phyloP scores from a whole-genome alignment of 2,113 vertebrate genomes.

The Colius striatus region DNA sequence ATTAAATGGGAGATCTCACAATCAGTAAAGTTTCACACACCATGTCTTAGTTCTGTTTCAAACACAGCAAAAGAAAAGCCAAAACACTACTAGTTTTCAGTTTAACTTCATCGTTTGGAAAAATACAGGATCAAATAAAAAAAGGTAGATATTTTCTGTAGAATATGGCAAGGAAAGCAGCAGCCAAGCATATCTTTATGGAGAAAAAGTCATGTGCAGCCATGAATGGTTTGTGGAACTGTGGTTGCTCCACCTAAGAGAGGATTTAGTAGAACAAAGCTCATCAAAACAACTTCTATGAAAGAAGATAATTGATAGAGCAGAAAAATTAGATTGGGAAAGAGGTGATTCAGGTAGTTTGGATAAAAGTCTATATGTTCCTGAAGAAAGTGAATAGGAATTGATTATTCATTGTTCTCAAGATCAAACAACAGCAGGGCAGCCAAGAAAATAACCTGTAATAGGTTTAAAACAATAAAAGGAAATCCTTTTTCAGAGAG shows the following conservation, averaged over 20 bases:
- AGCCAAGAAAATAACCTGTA: conserved; percentile 23
- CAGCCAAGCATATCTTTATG: neutral
- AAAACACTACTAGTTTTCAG: neutral
- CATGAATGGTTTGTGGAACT: neutral
- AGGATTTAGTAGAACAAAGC: neutral
- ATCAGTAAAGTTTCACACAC: neutral
- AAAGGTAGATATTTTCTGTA: neutral
- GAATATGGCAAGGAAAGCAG: neutral
- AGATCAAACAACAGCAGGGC: neutral
- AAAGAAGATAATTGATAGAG: neutral
- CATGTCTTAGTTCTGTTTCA: neutral
- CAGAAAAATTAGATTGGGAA: conserved; percentile 24
- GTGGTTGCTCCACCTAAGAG: neutral
- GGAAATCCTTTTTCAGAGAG: neutral
- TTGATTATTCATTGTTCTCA: conserved; percentile 51
- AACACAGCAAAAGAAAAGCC: neutral
- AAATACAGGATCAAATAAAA: neutral
- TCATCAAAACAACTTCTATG: neutral
- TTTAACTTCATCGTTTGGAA: neutral
- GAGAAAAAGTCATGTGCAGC: neutral
- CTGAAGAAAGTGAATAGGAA: conserved; percentile 21
- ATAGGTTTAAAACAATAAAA: conserved; percentile 27
- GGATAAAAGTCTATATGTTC: conserved; percentile 20
- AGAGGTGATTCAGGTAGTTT: conserved; percentile 19
- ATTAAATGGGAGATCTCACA: neutral